These are phyloP conservation scores for Pandemis corylana DNA, from an alignment of 2,888 invertebrate species.

Conservation along the genomic window DNA sequence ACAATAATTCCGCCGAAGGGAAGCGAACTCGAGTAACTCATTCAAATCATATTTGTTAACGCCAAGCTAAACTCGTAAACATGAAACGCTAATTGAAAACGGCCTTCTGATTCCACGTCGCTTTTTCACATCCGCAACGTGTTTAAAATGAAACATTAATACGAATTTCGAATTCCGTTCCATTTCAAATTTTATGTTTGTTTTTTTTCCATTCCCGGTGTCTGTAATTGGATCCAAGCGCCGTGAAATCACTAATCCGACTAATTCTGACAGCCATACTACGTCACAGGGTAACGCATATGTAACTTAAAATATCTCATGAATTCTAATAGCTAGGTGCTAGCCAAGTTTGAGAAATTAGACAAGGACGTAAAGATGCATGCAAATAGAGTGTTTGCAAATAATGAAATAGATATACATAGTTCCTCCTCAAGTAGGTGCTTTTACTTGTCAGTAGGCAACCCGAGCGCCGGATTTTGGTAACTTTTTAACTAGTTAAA, in stretches of 20 bases:
- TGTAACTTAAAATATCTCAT: slow-evolving; percentile 41
- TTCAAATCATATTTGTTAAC: slow-evolving; percentile 29
- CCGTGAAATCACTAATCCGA: slow-evolving; percentile 84
- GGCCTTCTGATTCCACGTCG: slow-evolving; percentile 34
- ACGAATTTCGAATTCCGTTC: slow-evolving; percentile 60
- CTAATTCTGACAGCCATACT: slow-evolving; percentile 84
- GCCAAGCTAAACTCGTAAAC: slow-evolving; percentile 31
- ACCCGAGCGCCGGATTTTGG: too few species aligned
- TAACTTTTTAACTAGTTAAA: too few species aligned
- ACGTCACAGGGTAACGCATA: slow-evolving; percentile 79
- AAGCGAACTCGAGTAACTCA: neutral
- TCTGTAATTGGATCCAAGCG: slow-evolving; percentile 79
- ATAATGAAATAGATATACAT: too few species aligned
- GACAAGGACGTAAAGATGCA: neutral
- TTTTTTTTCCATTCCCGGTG: slow-evolving; percentile 77
- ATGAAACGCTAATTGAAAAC: slow-evolving; percentile 59
- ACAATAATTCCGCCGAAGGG: neutral
- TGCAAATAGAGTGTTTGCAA: too few species aligned
- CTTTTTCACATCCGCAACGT: slow-evolving; percentile 54
- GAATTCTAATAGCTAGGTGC: neutral
- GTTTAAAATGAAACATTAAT: slow-evolving; percentile 62
- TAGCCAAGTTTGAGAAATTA: neutral
- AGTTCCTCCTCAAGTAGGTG: too few species aligned
- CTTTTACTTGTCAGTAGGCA: too few species aligned
- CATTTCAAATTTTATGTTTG: slow-evolving; percentile 71